Evolutionary conservation across 2,888 invertebrate genomes (phyloP).

Genomic region (Scaptomyza flava): DNA sequence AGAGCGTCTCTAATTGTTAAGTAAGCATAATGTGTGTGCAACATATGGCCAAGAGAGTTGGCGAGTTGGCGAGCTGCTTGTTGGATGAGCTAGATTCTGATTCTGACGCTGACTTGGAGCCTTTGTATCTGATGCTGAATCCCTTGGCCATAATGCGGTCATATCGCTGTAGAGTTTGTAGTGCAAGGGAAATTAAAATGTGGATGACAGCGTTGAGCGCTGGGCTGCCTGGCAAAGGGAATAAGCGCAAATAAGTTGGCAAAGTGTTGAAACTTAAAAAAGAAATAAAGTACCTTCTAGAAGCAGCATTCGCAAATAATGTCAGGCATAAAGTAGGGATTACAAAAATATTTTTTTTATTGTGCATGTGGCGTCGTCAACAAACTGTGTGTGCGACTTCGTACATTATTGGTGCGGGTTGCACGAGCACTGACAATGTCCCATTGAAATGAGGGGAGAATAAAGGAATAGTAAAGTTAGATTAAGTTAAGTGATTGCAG

Average conservation of each 20-base stretch:
- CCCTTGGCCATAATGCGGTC: conserved; percentile 26
- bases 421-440: background rate
- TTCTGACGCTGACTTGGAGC: conserved; percentile 2
- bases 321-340: conserved; percentile 52
- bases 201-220: conserved; percentile 36
- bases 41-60: conserved; percentile 67
- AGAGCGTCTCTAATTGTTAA: conserved; percentile 77
- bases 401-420: conserved; percentile 13
- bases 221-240: conserved; percentile 1
- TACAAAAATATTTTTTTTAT: conserved; percentile 44
- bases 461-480: too few relatives aligned
- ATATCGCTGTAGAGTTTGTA: conserved; percentile 18
- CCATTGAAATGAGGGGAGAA: background rate
- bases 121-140: conserved; percentile 15
- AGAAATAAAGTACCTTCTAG: conserved; percentile 12
- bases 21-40: conserved; percentile 71
- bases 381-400: conserved; percentile 36
- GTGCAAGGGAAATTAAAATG: conserved; percentile 44
- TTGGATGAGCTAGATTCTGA: conserved; percentile 18
- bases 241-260: conserved; percentile 61
- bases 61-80: background rate
- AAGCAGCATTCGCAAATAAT: conserved; percentile 24
- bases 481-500: background rate
- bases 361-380: conserved; percentile 54
- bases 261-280: conserved; percentile 29